Conservation (phyloP, 1,140 invertebrate genomes). For the Leptopilina boulardi region DNA sequence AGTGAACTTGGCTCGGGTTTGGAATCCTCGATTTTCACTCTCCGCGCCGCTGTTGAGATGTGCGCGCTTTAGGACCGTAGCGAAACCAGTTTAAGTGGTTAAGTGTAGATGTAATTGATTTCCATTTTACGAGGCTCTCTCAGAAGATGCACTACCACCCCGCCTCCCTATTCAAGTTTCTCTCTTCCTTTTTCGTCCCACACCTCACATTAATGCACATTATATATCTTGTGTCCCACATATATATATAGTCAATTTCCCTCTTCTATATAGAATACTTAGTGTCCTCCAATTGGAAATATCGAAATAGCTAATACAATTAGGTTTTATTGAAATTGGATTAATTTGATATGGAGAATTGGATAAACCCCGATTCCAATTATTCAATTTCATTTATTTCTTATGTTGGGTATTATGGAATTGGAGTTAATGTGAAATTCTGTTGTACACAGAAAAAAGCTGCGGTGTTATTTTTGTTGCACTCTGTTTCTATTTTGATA, state of each 20-base stretch:
- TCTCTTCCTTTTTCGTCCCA: neutral
- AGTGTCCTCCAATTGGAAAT: neutral
- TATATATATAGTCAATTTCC: conserved; percentile 1
- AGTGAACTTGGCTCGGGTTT: conserved; percentile 33
- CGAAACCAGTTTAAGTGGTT: conserved; percentile 77
- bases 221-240: neutral
- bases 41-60: conserved; percentile 34
- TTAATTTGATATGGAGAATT: neutral
- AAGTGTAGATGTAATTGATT: conserved; percentile 77
- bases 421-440: no score
- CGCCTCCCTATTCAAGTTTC: conserved; percentile 34
- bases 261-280: no score
- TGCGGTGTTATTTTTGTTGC: no score
- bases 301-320: neutral
- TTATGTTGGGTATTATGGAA: no score
- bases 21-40: conserved; percentile 31
- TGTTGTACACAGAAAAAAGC: no score
- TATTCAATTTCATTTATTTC: no score
- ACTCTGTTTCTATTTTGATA: no score
- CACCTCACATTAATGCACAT: conserved; percentile 8
- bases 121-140: conserved; percentile 74
- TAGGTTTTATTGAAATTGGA: neutral
- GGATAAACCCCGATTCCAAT: no score
- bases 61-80: conserved; percentile 72
- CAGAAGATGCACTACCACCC: conserved; percentile 44